These are phyloP conservation scores for Tubulanus polymorphus DNA, from an alignment of 2,888 invertebrate genomes.

Conservation along the genomic window DNA sequence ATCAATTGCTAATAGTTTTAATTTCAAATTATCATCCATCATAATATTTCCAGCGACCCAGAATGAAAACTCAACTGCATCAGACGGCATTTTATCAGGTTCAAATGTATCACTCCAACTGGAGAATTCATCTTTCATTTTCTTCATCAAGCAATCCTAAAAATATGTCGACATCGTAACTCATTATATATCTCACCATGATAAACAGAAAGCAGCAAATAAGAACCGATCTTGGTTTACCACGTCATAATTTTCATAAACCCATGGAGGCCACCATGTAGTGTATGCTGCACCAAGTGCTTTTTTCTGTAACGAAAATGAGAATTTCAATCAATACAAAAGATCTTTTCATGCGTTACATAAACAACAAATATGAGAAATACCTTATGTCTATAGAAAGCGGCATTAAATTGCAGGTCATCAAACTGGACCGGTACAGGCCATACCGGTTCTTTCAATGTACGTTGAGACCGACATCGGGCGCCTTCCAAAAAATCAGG, in stretches of 20 bases:
- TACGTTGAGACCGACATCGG: constrained; percentile 36
- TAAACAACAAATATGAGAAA: no score
- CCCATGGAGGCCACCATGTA: constrained; percentile 66
- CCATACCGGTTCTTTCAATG: no score
- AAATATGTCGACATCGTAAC: background rate
- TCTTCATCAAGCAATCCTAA: constrained; percentile 41
- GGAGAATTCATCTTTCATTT: constrained; percentile 45
- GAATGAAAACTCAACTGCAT: constrained; percentile 69
- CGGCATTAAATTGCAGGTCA: no score
- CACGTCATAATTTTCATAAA: constrained; percentile 64
- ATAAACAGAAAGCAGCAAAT: background rate
- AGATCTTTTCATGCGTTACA: no score
- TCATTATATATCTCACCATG: background rate
- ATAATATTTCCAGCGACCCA: constrained; percentile 78
- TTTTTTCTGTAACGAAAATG: no score
- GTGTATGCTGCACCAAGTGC: constrained; percentile 55
- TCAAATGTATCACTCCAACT: constrained; percentile 49
- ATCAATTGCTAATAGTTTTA: constrained; percentile 64
- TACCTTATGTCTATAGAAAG: no score
- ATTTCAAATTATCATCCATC: constrained; percentile 63
- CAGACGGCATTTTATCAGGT: constrained; percentile 59
- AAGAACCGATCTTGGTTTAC: constrained; percentile 36
- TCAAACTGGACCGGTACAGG: no score
- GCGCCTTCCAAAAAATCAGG: constrained; percentile 59
- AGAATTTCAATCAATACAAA: no score